Evolutionary conservation across 1,140 invertebrate species (phyloP), one percentile per base, ranked within the genome.

Genomic region (Anastrepha ludens): DNA sequence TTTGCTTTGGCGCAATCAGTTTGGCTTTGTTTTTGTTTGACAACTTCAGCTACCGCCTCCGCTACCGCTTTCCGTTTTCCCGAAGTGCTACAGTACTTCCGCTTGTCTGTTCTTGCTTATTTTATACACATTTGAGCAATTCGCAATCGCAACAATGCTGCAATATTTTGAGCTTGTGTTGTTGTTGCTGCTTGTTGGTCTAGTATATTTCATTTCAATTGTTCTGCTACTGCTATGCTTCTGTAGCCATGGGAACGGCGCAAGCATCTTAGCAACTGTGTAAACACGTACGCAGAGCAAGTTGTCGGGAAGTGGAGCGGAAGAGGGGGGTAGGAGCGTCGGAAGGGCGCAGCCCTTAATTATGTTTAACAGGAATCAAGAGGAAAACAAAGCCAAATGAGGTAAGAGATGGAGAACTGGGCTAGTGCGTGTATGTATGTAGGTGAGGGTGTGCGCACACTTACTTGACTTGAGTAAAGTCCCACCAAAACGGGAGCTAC

Each of bases 311-410:
- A 55, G 17, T 11, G 39, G 8, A 47, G 17, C 39, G 39, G 8
- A 47, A 47, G 47, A n/a, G 8, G 29, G 41, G 0, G 39, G 67
- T 65, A 13, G 3, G 50, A 55, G 50, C 50, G 39, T 41, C 3
- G 74, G 74, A 81, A 81, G 47, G 29, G 74, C 8, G n/a, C 7
- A 81, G 11, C 74, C 11, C 47, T 81, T 81, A 81, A 81, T 81
- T 81, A 81, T 81, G 47, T 81, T 81, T 81, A 81, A 29, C 74
- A 81, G 74, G 74, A 81, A 81, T 11, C 44, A 9, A 74, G 74
- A 55, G n/a, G 74, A 81, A 20, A 1, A 41, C 47, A 81, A 81
- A 81, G 50, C 20, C 13, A 58, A 55, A 15, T 81, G 47, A 50
- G 17, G n/a, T 50, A 11, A 6, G 74, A 11, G 6, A 5, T 62